Base-by-base conservation (phyloP, 2,113 vertebrate genomes). In the Gnathonemus echidnorhynchus region DNA sequence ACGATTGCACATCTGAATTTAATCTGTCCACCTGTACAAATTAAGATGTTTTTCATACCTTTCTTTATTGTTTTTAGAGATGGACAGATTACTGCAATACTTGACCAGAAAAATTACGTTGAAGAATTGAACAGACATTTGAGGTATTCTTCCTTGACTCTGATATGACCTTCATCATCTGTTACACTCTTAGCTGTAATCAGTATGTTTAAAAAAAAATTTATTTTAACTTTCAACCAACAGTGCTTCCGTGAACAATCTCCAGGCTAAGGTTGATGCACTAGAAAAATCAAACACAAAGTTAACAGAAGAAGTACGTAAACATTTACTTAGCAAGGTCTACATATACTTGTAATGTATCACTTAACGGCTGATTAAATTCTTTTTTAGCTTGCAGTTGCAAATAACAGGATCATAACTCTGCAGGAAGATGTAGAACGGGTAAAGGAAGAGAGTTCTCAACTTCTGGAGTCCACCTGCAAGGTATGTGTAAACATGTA, bases 81-180 rank as follows among this genome's bases (percentile, higher is more conserved):
- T 90, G 98, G 98, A 58, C 98, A 99, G 92, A 99, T 99, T 95
- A 99, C 98, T 31, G 98, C 98, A 21, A 99, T 99, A 91, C 95
- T 99, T 89, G 98, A 99, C 91, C 98, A 99, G 96, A 99, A 99
- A 94, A 99, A 99, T 94, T 99, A 99, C 9, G 98, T 99, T n/a
- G 98, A 99, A 93, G 98, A 99, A 92, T 97, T 99, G 87, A 99
- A 99, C 91, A 98, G 98, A 96, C 98, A 99, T 93, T 95, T 99
- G 92, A 99, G 98, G 98, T 98, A 95, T 66, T 0, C 91, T 91
- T n/a, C 0, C 35, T 56, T 89, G 39, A 45, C 1, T 27, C 6
- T 5, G 11, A 62, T 46, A 42, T 83, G 11, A 35, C 24, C 19
- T 39, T 88, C 35, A 62, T 56, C 9, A 45, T 56, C 17, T 77